Base-by-base conservation (phyloP, 2,113 vertebrate genomes). In the human (Homo sapiens) region DNA sequence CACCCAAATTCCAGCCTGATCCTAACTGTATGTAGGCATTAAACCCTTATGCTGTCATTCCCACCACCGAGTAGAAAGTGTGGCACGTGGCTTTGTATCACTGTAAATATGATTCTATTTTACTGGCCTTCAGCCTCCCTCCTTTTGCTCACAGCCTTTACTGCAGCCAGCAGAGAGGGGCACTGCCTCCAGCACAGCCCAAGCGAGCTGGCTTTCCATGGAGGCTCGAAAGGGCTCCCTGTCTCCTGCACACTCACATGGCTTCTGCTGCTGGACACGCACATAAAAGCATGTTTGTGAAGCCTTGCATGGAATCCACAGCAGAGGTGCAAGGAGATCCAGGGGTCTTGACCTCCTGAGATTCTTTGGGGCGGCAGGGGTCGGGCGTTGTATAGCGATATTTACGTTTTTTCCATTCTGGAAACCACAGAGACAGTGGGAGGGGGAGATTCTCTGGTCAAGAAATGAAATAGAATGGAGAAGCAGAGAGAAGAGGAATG, bases 261-360 rank as follows among this genome's bases (percentile, higher is more conserved):
- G 25, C 13, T 57, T 27, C 1, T 0, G 30, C 52, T 0, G 25
- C 55, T 3, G 73, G 78, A 22, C 0, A 3, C 12, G 4, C 3
- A 22, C 1, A 9, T 35, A 8, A 7, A 18, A 48, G 13, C 35
- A 20, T 9, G 10, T 61, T 25, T 11, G 11, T 1, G 5, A 27
- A 30, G 61, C 22, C 1, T 5, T 7, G 32, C 0, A 0, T 43
- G 13, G 22, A 7, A 2, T 10, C 40, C 35, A 1, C 9, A 1
- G 52, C 82, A 9, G 45, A 14, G 6, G 40, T 27, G 50, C 52
- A 43, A 72, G 70, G 72, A 35, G 43, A 1, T 11, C 32, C 0
- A 0, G 3, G 4, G 55, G 66, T 13, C 83, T 2, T 35, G 59
- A 52, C 70, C 52, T 40, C 16, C 35, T 32, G 30, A 52, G 68